Conservation (phyloP, 2,113 vertebrate genomes). For the Ailuropoda melanoleuca region DNA sequence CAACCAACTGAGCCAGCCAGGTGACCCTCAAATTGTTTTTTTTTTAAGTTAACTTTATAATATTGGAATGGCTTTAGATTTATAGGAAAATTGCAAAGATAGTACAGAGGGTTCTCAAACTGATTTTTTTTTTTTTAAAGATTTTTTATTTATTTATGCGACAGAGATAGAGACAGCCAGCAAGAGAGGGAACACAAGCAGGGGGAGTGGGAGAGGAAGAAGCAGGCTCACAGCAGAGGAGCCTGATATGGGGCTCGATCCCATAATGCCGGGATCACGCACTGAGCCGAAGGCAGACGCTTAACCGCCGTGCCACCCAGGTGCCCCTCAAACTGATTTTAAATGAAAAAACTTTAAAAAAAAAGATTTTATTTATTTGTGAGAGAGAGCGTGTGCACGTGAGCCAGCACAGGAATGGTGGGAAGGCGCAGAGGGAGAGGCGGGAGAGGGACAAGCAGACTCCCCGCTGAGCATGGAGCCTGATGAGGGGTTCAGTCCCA, state of each 20-base stretch:
- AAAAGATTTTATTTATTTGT: background rate
- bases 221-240: too few species aligned
- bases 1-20: background rate
- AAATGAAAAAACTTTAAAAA: background rate
- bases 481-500: background rate
- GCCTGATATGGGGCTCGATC: too few species aligned
- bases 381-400: background rate
- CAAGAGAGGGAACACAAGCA: too few species aligned
- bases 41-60: background rate
- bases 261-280: too few species aligned
- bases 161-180: too few species aligned
- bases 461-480: background rate
- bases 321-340: background rate
- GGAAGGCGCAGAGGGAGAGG: background rate
- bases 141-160: too few species aligned
- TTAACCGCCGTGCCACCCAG: too few species aligned
- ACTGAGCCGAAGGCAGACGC: too few species aligned
- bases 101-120: background rate
- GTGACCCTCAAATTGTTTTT: background rate
- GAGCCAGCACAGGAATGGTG: background rate
- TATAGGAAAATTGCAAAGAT: background rate
- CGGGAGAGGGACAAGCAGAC: background rate
- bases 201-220: too few species aligned
- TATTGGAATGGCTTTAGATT: conserved; percentile 20
- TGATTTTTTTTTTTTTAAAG: too few species aligned